Conservation (phyloP, 2,888 invertebrate genomes). For the Thereva nobilitata region DNA sequence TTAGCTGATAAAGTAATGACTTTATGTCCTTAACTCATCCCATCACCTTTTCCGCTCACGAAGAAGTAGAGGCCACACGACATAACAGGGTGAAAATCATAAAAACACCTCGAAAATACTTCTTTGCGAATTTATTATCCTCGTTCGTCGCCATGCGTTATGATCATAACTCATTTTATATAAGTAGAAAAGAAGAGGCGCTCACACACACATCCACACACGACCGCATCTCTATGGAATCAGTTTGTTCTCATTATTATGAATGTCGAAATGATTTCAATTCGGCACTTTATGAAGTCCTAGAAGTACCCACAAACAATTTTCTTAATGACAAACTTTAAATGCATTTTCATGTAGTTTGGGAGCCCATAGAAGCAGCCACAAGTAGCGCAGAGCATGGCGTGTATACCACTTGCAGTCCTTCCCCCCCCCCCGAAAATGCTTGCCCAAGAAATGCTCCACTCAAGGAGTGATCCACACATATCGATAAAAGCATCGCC, state of each 20-base stretch:
- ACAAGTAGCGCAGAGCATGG: conserved; percentile 15
- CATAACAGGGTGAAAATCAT: too few relatives aligned
- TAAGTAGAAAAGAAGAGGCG: too few relatives aligned
- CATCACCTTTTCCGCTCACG: too few relatives aligned
- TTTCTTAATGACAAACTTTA: conserved; percentile 38
- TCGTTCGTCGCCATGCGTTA: too few relatives aligned
- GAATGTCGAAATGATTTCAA: conserved; percentile 21
- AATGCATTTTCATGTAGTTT: conserved; percentile 36
- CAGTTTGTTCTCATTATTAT: neutral
- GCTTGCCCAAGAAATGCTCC: conserved; percentile 8
- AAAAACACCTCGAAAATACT: too few relatives aligned
- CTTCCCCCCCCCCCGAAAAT: neutral
- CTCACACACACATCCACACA: too few relatives aligned
- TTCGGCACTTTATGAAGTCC: conserved; percentile 21
- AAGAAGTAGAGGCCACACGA: too few relatives aligned
- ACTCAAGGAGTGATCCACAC: neutral
- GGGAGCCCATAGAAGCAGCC: conserved; percentile 23
- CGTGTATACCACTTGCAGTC: conserved; percentile 19
- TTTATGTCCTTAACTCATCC: too few relatives aligned
- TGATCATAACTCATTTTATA: too few relatives aligned
- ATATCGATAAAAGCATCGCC: conserved; percentile 16
- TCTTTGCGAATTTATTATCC: too few relatives aligned
- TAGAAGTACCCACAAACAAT: conserved; percentile 33
- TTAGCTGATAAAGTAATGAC: too few relatives aligned
- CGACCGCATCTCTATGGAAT: too few relatives aligned